These are phyloP conservation scores for Cygnus olor DNA, from an alignment of 2,797 vertebrate genomes.

Conservation along the genomic window DNA sequence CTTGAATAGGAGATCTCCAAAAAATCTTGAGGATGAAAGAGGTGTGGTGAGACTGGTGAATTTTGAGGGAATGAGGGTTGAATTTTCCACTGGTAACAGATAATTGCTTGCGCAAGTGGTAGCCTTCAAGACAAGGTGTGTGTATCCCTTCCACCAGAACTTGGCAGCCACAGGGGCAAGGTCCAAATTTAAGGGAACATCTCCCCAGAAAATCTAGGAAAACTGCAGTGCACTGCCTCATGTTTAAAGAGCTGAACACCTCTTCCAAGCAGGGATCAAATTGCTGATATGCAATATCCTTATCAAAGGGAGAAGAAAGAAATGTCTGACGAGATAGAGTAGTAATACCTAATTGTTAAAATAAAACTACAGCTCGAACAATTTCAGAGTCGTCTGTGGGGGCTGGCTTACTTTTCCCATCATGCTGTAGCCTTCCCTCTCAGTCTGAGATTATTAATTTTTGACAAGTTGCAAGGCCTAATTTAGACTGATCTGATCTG, in stretches of 20 bases:
- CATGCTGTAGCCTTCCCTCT: not conserved
- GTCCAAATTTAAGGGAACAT: not conserved
- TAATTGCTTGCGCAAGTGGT: not conserved
- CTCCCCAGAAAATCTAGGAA: not conserved
- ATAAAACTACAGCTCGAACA: not conserved
- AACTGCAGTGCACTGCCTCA: not conserved
- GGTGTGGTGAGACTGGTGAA: not conserved
- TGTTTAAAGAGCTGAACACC: not conserved
- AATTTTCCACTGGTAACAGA: not conserved
- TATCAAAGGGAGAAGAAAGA: not conserved
- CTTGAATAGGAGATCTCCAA: not conserved
- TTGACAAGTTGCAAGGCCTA: slow-evolving; percentile 33
- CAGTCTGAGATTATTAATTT: slow-evolving; percentile 20
- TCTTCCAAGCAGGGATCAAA: not conserved
- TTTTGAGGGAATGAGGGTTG: not conserved
- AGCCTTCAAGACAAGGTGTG: not conserved
- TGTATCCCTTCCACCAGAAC: not conserved
- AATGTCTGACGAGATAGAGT: not conserved
- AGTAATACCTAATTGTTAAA: not conserved
- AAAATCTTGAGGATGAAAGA: not conserved
- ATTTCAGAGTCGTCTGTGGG: not conserved
- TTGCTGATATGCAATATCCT: not conserved
- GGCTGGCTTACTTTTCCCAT: not conserved
- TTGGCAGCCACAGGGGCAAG: not conserved
- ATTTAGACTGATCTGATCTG: slow-evolving; percentile 23